Conservation (phyloP, 2,113 vertebrate species). For the Phylloscopus trochilus region DNA sequence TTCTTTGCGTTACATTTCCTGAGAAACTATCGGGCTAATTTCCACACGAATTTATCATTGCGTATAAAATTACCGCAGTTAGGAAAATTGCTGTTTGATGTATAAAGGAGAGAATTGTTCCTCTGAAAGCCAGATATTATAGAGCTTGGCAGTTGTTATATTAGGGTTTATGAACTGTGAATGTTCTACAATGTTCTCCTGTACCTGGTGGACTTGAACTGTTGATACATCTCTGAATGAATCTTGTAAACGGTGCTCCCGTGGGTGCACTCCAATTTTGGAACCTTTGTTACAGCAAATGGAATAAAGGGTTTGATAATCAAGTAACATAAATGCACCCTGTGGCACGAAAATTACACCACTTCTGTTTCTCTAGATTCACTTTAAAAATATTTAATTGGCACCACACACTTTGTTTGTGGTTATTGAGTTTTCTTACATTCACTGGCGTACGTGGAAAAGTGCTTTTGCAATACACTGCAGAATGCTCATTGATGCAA, state of each 20-base stretch:
- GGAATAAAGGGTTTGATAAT: conserved; percentile 15
- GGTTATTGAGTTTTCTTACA: not conserved
- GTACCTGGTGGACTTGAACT: not conserved
- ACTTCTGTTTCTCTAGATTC: not conserved
- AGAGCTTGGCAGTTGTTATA: conserved; percentile 8
- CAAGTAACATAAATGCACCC: not conserved
- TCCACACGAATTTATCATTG: not conserved
- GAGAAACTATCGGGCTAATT: not conserved
- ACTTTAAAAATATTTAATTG: not conserved
- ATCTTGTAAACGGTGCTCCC: not conserved
- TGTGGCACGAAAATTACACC: not conserved
- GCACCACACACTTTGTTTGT: not conserved
- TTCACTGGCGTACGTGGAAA: not conserved
- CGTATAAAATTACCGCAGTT: conserved; percentile 32
- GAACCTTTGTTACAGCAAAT: conserved; percentile 27
- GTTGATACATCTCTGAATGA: not conserved
- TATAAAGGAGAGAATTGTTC: conserved; percentile 47
- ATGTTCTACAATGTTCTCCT: conserved; percentile 33
- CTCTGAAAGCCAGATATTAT: conserved; percentile 8
- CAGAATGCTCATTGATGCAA: not conserved
- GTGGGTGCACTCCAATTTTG: not conserved
- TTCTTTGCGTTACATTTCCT: not conserved
- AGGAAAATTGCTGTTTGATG: conserved; percentile 53
- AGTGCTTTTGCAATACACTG: not conserved
- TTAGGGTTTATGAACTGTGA: conserved; percentile 24